Conservation (phyloP, 2,113 vertebrate species). For the Lucifuga dentata region DNA sequence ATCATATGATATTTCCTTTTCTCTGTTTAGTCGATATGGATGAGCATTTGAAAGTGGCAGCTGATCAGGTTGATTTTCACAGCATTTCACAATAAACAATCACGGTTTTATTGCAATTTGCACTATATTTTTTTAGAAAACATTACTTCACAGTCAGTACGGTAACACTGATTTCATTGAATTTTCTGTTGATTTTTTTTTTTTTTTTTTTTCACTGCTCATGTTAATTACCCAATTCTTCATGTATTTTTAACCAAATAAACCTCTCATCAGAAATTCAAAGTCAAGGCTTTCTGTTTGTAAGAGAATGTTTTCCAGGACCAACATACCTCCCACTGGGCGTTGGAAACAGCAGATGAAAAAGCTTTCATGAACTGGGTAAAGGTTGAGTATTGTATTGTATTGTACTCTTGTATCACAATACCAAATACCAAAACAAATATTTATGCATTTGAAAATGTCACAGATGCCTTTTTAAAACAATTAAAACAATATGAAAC, state of each 20-base stretch:
- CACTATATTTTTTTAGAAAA: no score
- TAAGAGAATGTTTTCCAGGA: conserved; percentile 15
- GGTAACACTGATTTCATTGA: background rate
- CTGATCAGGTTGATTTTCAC: conserved; percentile 6
- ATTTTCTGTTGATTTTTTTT: background rate
- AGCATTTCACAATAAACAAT: conserved; percentile 6
- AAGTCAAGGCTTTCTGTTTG: conserved; percentile 2
- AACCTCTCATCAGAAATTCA: conserved; percentile 13
- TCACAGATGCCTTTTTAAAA: no score
- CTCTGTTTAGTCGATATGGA: conserved; percentile 31
- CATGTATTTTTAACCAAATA: conserved; percentile 11
- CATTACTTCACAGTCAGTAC: no score
- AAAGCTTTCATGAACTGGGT: no score
- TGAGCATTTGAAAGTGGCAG: conserved; percentile 16
- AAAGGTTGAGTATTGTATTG: no score
- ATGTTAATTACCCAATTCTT: conserved; percentile 5
- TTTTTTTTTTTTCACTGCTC: background rate
- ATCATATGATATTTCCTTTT: conserved; percentile 65
- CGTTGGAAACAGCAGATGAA: no score
- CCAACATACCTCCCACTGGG: conserved; percentile 1
- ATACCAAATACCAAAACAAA: no score
- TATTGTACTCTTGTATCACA: no score
- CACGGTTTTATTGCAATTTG: no score
- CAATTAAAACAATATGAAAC: no score
- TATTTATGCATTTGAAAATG: no score